Evolutionary conservation across 2,113 vertebrate genomes (phyloP), one percentile per base, ranked within the genome.

Genomic region (Artemisiospiza belli): DNA sequence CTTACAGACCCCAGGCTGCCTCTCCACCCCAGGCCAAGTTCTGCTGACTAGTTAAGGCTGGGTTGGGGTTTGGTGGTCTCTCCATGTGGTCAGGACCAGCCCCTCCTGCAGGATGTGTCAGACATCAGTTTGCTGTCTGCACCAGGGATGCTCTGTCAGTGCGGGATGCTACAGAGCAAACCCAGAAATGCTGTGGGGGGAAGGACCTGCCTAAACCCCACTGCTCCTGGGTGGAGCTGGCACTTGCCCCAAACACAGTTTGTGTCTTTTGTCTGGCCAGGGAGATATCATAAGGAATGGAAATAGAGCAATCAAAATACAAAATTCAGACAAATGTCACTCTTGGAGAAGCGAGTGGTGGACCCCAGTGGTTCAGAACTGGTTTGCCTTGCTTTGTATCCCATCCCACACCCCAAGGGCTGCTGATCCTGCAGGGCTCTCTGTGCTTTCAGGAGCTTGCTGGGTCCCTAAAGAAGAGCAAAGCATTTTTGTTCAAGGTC

Each of bases 401-500:
- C 62, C 62, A 37, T 7, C 37, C 31, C 70, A 66, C 49, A 31
- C 8, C 37, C n/a, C 12, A 16, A 75, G 57, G 33, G 37, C 15
- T 73, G 55, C 93, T 62, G 37, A 24, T 62, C 63, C 35, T 77
- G 59, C 1, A 0, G 58, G 62, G 7, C 61, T 89, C 54, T 88
- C 72, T 68, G 52, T 72, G 57, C 51, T 67, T 86, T 63, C 67
- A 80, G 90, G 55, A 76, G 52, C 43, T 77, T 47, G 30, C 52
- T n/a, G 59, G 17, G 9, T 89, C 70, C 61, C 82, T 88, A 51
- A 79, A 69, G 52, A 74, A 68, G 39, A 74, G 43, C 25, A 82
- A 66, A 92, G 55, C 20, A 16, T 35, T 96, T 95, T 77, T 78
- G 39, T 62, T 94, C 79, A 86, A 94, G 93, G 88, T 94, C 88